Evolutionary conservation across 2,888 invertebrate species (phyloP).

Genomic region (Adineta ricciae): DNA sequence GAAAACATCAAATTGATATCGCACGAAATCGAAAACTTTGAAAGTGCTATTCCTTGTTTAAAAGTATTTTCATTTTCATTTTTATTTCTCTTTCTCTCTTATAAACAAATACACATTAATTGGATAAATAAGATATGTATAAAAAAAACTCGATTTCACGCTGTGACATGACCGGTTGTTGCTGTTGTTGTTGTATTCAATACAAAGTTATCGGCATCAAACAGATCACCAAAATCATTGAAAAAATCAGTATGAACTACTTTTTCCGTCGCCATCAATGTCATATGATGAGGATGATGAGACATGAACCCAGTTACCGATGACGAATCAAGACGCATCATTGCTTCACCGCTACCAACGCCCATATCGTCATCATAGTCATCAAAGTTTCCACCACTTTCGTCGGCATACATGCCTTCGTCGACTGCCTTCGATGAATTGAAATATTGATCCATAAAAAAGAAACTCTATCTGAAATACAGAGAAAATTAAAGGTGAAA

Average conservation of each 20-base stretch:
- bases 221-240: constrained; percentile 14
- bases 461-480: background rate
- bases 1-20: no score
- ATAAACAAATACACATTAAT: background rate
- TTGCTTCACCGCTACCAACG: background rate
- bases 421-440: background rate
- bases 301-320: background rate
- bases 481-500: background rate
- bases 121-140: background rate
- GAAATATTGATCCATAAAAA: background rate
- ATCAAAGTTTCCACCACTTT: background rate
- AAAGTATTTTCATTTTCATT: background rate
- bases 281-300: background rate
- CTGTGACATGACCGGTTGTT: background rate
- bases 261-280: background rate
- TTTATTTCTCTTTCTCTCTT: background rate
- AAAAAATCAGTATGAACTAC: constrained; percentile 6
- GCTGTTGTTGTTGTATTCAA: background rate
- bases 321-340: background rate
- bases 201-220: background rate
- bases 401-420: background rate
- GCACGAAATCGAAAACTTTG: no score
- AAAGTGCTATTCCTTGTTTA: background rate
- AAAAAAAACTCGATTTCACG: background rate
- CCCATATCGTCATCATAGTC: background rate